A percentile compares a stretch with the other conserved stretches of the same genome.
Evolutionary conservation across 2,888 invertebrate species (phyloP).

Genomic region (Nesidiocoris tenuis): DNA sequence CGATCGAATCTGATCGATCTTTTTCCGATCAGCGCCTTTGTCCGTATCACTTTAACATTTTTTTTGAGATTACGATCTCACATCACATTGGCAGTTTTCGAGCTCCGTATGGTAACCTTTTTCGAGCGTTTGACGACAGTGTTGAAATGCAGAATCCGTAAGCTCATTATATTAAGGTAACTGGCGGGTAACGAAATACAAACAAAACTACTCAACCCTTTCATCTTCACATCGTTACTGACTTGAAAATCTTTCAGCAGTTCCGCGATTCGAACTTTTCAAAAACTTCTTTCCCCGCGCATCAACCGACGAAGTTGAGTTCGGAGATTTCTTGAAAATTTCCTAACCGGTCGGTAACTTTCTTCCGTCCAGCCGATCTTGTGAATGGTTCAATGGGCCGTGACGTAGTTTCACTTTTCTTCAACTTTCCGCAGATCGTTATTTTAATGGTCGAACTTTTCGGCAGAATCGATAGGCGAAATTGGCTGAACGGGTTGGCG

Average conservation of each 20-base stretch:
- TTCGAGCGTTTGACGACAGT: too few species aligned
- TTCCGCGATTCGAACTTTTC: neutral
- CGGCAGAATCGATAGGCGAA: too few species aligned
- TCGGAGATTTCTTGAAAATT: neutral
- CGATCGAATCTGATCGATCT: too few species aligned
- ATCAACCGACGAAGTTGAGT: neutral
- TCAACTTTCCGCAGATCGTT: neutral
- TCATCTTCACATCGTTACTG: neutral
- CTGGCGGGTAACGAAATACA: too few species aligned
- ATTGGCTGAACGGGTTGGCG: too few species aligned
- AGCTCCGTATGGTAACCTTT: too few species aligned
- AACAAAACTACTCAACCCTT: neutral
- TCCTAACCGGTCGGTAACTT: neutral
- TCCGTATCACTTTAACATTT: too few species aligned
- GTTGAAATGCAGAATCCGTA: too few species aligned
- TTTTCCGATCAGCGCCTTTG: too few species aligned
- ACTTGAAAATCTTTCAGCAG: neutral
- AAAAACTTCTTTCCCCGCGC: neutral
- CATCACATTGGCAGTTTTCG: too few species aligned
- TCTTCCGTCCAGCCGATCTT: neutral
- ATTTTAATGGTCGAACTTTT: neutral
- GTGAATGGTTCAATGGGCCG: neutral
- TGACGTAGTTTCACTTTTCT: neutral
- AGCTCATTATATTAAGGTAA: too few species aligned
- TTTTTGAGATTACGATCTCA: too few species aligned